These are phyloP conservation scores for Gryllus bimaculatus DNA, from an alignment of 1,140 invertebrate genomes.

Conservation along the genomic window DNA sequence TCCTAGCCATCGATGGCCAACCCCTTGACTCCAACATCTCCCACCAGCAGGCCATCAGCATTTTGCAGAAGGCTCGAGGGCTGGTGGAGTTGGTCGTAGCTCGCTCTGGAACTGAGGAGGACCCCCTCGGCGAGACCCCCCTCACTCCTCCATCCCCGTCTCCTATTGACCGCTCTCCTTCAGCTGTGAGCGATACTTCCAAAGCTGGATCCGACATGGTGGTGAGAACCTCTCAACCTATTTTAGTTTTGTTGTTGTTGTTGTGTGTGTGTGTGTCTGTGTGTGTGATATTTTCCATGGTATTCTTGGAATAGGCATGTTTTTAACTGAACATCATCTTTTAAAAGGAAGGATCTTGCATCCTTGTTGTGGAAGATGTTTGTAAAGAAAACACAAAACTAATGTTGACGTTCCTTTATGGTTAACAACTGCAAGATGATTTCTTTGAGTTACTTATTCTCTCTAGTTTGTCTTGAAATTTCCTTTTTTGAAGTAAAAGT, in stretches of 20 bases:
- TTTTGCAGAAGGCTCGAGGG: conserved; percentile 68
- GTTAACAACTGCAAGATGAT: no score
- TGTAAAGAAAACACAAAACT: no score
- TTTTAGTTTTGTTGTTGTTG: neutral
- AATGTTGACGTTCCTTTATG: no score
- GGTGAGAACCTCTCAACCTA: conserved; percentile 33
- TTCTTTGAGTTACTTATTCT: no score
- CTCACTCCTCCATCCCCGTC: conserved; percentile 26
- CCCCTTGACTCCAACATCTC: conserved; percentile 74
- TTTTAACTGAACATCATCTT: no score
- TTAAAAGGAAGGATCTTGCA: no score
- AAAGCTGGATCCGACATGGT: conserved; percentile 64
- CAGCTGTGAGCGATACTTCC: conserved; percentile 60
- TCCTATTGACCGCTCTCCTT: conserved; percentile 49
- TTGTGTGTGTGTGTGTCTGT: neutral
- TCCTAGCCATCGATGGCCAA: conserved; percentile 80
- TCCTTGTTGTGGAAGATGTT: no score
- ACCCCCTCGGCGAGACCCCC: conserved; percentile 24
- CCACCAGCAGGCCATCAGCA: conserved; percentile 75
- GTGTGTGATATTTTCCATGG: neutral
- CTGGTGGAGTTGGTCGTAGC: conserved; percentile 66
- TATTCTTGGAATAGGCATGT: no score
- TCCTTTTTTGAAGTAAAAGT: no score
- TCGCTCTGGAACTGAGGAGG: conserved; percentile 28
- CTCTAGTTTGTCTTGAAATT: no score